Percentiles rank a stretch among this genome's conserved stretches.
Conservation (phyloP, 2,797 vertebrate species). For the Phoeniculus purpureus region DNA sequence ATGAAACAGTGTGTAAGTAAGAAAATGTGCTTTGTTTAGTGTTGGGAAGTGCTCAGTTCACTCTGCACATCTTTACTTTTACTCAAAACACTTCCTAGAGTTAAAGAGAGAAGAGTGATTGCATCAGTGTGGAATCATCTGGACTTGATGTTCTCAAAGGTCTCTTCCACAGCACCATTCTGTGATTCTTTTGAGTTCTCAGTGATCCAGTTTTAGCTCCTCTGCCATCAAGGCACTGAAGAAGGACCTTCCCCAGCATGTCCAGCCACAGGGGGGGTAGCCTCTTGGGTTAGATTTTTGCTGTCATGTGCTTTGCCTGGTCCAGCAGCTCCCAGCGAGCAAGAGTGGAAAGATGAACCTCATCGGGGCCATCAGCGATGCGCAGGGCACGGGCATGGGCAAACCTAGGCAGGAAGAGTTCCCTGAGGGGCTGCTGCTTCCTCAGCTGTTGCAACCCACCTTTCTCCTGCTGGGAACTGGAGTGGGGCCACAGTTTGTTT, state of each 20-base stretch:
- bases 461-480: background rate
- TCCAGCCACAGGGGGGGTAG: too few relatives aligned
- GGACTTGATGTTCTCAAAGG: too few relatives aligned
- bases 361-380: slow-evolving; percentile 91
- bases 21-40: slow-evolving; percentile 32
- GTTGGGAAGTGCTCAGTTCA: background rate
- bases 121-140: background rate
- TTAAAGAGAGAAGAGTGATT: background rate
- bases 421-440: too few relatives aligned
- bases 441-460: too few relatives aligned
- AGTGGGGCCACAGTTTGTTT: background rate
- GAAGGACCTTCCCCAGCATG: background rate
- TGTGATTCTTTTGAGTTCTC: too few relatives aligned
- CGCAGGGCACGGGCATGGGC: slow-evolving; percentile 80
- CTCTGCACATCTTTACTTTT: background rate
- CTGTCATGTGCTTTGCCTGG: slow-evolving; percentile 76
- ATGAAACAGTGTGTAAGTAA: background rate
- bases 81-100: too few relatives aligned
- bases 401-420: slow-evolving; percentile 78
- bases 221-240: background rate
- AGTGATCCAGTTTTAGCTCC: background rate
- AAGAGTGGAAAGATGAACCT: slow-evolving; percentile 91
- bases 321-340: slow-evolving; percentile 86
- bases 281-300: slow-evolving; percentile 79
- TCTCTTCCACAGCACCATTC: too few relatives aligned